Percentiles rank a stretch among this genome's conserved stretches.
Evolutionary conservation across 2,888 invertebrate genomes (phyloP).

Genomic region (Macropis europaea): DNA sequence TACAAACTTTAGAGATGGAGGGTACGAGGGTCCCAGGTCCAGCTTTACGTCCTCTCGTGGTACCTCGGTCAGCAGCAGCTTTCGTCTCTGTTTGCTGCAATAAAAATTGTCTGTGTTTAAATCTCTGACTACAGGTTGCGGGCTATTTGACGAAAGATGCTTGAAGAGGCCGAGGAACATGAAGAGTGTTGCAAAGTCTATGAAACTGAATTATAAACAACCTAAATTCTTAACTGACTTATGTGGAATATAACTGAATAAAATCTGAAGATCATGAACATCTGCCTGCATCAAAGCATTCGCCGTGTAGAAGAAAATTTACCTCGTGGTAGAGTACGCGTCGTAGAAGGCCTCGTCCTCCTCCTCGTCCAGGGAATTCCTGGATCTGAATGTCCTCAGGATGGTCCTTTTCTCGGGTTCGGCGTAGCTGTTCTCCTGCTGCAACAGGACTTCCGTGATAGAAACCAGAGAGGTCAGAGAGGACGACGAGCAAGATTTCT

Average conservation of each 20-base stretch:
- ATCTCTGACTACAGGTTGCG: too few relatives aligned
- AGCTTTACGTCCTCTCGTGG: conserved; percentile 56
- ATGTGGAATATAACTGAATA: too few relatives aligned
- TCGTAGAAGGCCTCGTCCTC: conserved; percentile 16
- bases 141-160: too few relatives aligned
- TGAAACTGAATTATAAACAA: too few relatives aligned
- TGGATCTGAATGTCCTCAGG: conserved; percentile 28
- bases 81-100: background rate
- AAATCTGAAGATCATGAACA: too few relatives aligned
- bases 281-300: too few relatives aligned
- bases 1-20: background rate
- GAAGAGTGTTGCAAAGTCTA: too few relatives aligned
- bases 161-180: too few relatives aligned
- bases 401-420: conserved; percentile 3
- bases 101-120: too few relatives aligned
- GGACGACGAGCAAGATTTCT: conserved; percentile 63
- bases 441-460: conserved; percentile 40
- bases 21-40: conserved; percentile 59
- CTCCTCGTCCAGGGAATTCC: background rate
- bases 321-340: background rate
- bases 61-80: conserved; percentile 60
- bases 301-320: too few relatives aligned
- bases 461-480: conserved; percentile 59
- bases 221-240: too few relatives aligned
- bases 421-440: conserved; percentile 9